Percentiles rank a stretch among this genome's conserved stretches.
phyloP scores from a whole-genome alignment of 2,113 vertebrate species.

The Epinephelus lanceolatus region DNA sequence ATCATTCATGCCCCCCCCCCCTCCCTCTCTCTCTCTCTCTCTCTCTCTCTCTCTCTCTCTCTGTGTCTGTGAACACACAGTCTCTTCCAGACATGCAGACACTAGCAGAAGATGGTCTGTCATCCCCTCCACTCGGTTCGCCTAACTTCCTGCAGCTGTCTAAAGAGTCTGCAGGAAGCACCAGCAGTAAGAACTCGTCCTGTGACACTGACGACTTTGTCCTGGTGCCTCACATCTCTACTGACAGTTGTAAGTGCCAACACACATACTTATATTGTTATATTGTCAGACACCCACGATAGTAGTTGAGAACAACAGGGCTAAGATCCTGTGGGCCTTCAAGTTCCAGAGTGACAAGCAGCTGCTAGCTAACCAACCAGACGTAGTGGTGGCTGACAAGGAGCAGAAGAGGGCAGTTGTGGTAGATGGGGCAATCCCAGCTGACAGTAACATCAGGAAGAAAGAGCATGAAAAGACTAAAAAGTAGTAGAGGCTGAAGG shows the following conservation, averaged over 20 bases:
- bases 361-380: too few species aligned
- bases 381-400: too few species aligned
- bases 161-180: slow-evolving; percentile 95
- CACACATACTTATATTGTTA: neutral
- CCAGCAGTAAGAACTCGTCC: slow-evolving; percentile 96
- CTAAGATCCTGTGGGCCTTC: too few species aligned
- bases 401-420: too few species aligned
- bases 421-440: too few species aligned
- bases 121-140: slow-evolving; percentile 93
- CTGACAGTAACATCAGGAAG: too few species aligned
- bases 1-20: slow-evolving; percentile 30
- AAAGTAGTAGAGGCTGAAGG: too few species aligned
- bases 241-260: slow-evolving; percentile 82
- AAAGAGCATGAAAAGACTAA: too few species aligned
- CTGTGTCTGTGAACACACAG: slow-evolving; percentile 56
- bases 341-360: too few species aligned
- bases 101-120: slow-evolving; percentile 92
- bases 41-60: neutral
- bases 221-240: slow-evolving; percentile 94
- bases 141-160: slow-evolving; percentile 97
- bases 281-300: too few species aligned
- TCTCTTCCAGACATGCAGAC: slow-evolving; percentile 97
- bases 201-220: slow-evolving; percentile 98
- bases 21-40: slow-evolving; percentile 1
- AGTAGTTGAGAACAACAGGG: too few species aligned